Evolutionary conservation across 2,888 invertebrate genomes (phyloP), one percentile per base, ranked within the genome.

Genomic region (Trichopria drosophilae): DNA sequence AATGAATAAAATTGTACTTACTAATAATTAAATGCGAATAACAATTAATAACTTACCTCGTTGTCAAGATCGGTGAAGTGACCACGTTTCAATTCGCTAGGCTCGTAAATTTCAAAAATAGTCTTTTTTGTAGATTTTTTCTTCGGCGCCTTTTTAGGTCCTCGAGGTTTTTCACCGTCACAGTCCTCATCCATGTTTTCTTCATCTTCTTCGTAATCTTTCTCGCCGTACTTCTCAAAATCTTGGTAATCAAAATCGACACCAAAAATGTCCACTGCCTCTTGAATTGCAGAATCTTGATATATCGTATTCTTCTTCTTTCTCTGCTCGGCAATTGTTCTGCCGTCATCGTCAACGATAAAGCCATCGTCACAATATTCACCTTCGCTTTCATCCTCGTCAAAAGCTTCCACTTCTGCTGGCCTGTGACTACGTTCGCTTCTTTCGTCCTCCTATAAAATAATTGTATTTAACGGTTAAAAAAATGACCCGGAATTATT

Each of bases 241-340:
- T 93, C 93, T 52, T 92, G 92, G 69, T 89, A 93, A 69, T 93
- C 96, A 77, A 98, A 97, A 74, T 98, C 98, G n/a, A 97, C 95
- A 20, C 98, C 99, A 73, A 99, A 99, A 60, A 98, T 95, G 72
- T 99, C 98, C 76, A 97, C 96, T 44, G 98, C 99, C 76, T 98
- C 94, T 83, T 97, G 96, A 13, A 97, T 78, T 0, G 92, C 91
- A 9, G 90, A 90, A 77, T 94, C 93, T 36, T 88, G 87, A 67
- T 90, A 93, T 60, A 92, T 87, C 10, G 85, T 88, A 65, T 86
- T 88, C 12, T 87, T 81, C 66, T 87, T 89, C 73, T 86, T 89
- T 67, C 87, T 85, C 58, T 87, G 86, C 58, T 88, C 89, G 6
- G 87, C 84, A 51, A 94, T 88, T 0, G 94, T 93, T 61, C 88